Base-by-base conservation (phyloP, 2,888 invertebrate species). In the Campoplex capitator region DNA sequence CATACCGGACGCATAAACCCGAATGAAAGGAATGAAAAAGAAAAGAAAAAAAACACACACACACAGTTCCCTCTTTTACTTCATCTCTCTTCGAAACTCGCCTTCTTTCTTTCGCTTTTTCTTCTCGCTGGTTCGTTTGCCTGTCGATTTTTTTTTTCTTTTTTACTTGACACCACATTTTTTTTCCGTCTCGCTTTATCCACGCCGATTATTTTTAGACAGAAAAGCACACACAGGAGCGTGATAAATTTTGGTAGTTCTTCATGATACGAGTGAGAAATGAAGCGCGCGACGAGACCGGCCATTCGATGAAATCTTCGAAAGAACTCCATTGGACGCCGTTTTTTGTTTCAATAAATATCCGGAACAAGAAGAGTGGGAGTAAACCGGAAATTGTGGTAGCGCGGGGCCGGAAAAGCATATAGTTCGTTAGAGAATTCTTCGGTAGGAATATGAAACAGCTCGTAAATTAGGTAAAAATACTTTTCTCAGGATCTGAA, bases 131-230 rank as follows among this genome's bases (percentile, higher is more conserved):
- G 35, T n/a, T 56, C 54, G 7, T 51, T 62, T 38, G 13, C 9
- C 42, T 18, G 75, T 28, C 45, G 9, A 45, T 58, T 75, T 58
- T 45, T 65, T 65, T 35, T 35, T 32, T n/a, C 28, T 58, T 75
- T 58, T 45, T 65, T 65, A 35, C 23, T 32, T n/a, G 23, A 9
- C 18, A 18, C 3, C 6, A n/a, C 11, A 45, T 45, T 65, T 76
- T 51, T 48, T 35, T 35, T 35, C 13, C 13, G 7, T 18, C 56
- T 35, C 13, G 16, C 45, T 65, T 51, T 51, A 3, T 32, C 32
- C 3, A 4, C 16, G 56, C 42, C 8, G 54, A 68, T 68, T 68
- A 78, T 78, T 78, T 78, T 78, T 54, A 68, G 67, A 51, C 65
- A 51, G 28, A 28, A 38, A 23, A 23, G 23, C 23, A 23, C 23